Percentiles rank a stretch among this genome's conserved stretches.
phyloP scores from a whole-genome alignment of 2,113 vertebrate genomes.

The Macheiramphus alcinus region DNA sequence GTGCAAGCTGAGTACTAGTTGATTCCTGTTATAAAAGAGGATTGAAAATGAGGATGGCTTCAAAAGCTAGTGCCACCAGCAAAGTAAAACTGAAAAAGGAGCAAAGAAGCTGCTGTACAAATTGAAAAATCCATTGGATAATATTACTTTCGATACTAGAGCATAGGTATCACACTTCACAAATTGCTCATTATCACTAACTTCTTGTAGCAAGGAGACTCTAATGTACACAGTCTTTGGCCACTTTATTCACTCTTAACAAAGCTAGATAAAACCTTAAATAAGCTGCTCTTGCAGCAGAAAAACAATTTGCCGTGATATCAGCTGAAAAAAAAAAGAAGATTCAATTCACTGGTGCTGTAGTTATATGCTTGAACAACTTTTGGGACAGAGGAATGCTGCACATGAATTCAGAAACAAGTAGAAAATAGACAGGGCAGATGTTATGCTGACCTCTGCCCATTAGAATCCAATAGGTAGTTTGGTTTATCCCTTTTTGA shows the following conservation, averaged over 20 bases:
- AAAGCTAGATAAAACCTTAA: background rate
- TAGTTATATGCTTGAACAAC: background rate
- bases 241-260: background rate
- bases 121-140: conserved; percentile 2
- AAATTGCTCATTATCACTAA: conserved; percentile 25
- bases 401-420: background rate
- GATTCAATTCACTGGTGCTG: background rate
- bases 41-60: conserved; percentile 39
- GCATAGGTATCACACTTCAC: background rate
- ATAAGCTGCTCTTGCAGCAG: background rate
- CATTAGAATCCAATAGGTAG: background rate
- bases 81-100: conserved; percentile 16
- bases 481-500: background rate
- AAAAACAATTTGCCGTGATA: background rate
- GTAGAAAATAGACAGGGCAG: background rate
- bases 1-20: background rate
- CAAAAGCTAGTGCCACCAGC: background rate
- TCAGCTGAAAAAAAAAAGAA: background rate
- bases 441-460: background rate
- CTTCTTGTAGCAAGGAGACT: background rate
- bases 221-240: background rate
- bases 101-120: background rate
- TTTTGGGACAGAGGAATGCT: background rate
- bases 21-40: conserved; percentile 17
- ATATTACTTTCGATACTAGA: background rate